Evolutionary conservation across 23 tunicate genomes (phyloP).

Genomic region (Botrylloides violaceus): DNA sequence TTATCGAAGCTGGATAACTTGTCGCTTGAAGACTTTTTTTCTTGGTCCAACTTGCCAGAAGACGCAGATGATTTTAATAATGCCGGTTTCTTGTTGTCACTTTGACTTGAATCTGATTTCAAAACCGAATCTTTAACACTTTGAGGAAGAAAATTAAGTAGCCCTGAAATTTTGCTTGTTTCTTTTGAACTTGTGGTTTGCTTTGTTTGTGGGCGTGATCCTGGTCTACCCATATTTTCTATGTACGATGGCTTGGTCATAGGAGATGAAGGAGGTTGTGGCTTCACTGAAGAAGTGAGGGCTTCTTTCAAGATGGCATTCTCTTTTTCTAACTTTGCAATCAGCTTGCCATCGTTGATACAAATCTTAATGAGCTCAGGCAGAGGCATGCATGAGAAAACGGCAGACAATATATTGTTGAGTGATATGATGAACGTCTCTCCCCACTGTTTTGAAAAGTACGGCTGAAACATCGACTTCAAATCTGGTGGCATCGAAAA

Average conservation of each 20-base stretch:
- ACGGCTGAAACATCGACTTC: conserved; percentile 38
- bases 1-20: no score
- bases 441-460: conserved; percentile 62
- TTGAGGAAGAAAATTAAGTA: background rate
- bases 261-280: background rate
- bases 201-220: conserved; percentile 19
- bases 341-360: conserved; percentile 20
- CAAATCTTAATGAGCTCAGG: conserved; percentile 34
- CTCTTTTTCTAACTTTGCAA: conserved; percentile 31
- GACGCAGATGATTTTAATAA: background rate
- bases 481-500: conserved; percentile 46
- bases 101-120: background rate
- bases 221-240: conserved; percentile 44
- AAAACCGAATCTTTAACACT: background rate
- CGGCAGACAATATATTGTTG: conserved; percentile 47
- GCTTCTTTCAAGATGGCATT: conserved; percentile 13
- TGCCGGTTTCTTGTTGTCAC: background rate
- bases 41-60: background rate
- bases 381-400: conserved; percentile 37
- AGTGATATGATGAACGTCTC: conserved; percentile 72
- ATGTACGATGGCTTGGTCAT: conserved; percentile 32
- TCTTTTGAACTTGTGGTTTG: background rate
- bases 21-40: background rate
- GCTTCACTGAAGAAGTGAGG: background rate
- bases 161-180: background rate